These are phyloP conservation scores for Holothuria leucospilota DNA, from an alignment of 53 echinoderm and acorn worm genomes.

Conservation along the genomic window DNA sequence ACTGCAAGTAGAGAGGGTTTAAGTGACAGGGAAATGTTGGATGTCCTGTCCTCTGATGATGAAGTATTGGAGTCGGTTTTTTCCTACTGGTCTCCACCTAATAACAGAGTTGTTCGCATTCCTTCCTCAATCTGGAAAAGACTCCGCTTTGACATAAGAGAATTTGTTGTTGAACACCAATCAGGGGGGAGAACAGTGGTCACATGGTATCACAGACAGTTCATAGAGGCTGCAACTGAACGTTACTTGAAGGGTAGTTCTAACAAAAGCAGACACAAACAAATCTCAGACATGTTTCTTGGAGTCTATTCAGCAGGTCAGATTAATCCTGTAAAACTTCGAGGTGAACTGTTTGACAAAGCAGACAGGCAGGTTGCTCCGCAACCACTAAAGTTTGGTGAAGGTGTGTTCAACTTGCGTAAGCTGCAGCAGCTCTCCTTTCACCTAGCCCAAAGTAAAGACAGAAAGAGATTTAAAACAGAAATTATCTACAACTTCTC, in stretches of 20 bases:
- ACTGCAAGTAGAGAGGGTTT: constrained; percentile 82
- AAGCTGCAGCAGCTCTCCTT: constrained; percentile 81
- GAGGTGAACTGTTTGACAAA: constrained; percentile 62
- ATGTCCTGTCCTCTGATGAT: constrained; percentile 87
- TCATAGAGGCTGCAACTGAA: constrained; percentile 78
- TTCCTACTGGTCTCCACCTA: constrained; percentile 94
- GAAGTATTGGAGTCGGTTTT: constrained; percentile 84
- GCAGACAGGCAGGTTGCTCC: constrained; percentile 83
- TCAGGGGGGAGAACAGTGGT: constrained; percentile 90
- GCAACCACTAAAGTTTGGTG: constrained; percentile 79
- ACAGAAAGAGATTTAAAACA: constrained; percentile 53
- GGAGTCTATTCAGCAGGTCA: constrained; percentile 76
- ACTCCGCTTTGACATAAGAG: constrained; percentile 74
- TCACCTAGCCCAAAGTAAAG: constrained; percentile 53
- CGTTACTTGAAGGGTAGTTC: constrained; percentile 63
- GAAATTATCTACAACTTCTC: constrained; percentile 78
- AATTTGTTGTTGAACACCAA: constrained; percentile 78
- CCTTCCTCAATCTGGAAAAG: constrained; percentile 90
- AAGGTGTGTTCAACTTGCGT: constrained; percentile 74
- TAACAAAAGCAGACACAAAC: constrained; percentile 50
- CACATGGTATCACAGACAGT: constrained; percentile 93
- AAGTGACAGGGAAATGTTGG: constrained; percentile 78
- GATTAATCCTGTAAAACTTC: constrained; percentile 65
- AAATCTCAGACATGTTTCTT: constrained; percentile 81
- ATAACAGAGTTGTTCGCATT: constrained; percentile 74